Conservation (phyloP, 2,888 invertebrate genomes). For the Leptura quadrifasciata region DNA sequence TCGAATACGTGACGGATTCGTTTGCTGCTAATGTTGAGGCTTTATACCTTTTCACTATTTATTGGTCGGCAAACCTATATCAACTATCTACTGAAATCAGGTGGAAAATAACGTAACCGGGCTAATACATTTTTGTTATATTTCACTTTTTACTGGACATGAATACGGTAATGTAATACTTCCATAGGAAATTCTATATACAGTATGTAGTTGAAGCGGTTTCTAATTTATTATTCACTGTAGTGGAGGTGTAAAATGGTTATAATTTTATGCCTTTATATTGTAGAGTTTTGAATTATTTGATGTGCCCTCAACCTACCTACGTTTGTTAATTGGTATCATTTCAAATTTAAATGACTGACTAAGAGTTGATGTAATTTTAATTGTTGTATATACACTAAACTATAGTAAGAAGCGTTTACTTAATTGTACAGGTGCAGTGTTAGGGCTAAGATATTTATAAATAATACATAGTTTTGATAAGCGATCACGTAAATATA, state of each 20-base stretch:
- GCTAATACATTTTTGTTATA: background rate
- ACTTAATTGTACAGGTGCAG: too few relatives aligned
- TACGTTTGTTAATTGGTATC: background rate
- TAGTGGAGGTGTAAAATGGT: background rate
- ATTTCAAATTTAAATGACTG: constrained; percentile 13
- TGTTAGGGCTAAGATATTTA: too few relatives aligned
- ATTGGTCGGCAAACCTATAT: too few relatives aligned
- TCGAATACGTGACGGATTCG: too few relatives aligned
- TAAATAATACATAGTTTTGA: too few relatives aligned
- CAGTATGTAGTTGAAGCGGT: background rate
- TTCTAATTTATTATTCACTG: background rate
- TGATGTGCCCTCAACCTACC: background rate
- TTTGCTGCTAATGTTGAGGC: too few relatives aligned
- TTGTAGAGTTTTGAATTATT: background rate
- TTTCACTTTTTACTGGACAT: constrained; percentile 1
- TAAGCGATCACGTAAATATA: too few relatives aligned
- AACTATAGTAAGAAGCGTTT: too few relatives aligned
- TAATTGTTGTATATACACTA: too few relatives aligned
- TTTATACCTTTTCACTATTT: too few relatives aligned
- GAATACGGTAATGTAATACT: background rate
- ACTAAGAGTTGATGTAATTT: background rate
- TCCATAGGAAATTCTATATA: background rate
- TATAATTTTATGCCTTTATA: background rate
- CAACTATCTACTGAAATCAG: too few relatives aligned
- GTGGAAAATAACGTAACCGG: too few relatives aligned